phyloP scores from a whole-genome alignment of 1,140 invertebrate species.

The Pseudomyrmex concolor region DNA sequence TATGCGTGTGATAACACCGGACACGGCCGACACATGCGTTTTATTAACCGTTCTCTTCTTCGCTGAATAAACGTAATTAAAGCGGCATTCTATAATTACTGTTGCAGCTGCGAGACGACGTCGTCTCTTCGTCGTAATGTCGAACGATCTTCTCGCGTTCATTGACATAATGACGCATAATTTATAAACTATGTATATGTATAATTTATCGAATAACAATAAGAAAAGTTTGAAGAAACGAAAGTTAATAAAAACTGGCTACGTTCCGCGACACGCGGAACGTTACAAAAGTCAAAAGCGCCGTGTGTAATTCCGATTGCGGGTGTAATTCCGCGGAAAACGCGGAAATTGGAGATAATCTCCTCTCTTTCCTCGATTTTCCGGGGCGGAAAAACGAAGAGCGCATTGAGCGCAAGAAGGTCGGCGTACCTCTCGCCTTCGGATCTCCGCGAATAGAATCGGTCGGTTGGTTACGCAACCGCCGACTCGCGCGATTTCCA shows the following conservation, averaged over 20 bases:
- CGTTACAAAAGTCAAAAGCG: not conserved
- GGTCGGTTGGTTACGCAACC: slow-evolving; percentile 64
- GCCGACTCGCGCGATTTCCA: slow-evolving; percentile 50
- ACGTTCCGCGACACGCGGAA: slow-evolving; percentile 14
- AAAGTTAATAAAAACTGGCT: not conserved
- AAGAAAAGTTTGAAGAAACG: slow-evolving; percentile 9
- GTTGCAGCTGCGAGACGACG: slow-evolving; percentile 7
- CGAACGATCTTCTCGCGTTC: not conserved
- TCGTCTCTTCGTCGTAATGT: not conserved
- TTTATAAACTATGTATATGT: slow-evolving; percentile 1
- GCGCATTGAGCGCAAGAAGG: slow-evolving; percentile 53
- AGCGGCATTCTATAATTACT: slow-evolving; percentile 22
- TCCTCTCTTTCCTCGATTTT: not conserved
- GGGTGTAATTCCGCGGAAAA: slow-evolving; percentile 9
- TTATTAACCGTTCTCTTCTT: slow-evolving; percentile 40
- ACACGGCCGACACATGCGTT: slow-evolving; percentile 7
- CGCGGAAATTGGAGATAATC: slow-evolving; percentile 19
- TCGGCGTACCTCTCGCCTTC: slow-evolving; percentile 71
- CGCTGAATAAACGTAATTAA: slow-evolving; percentile 42
- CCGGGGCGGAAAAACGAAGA: slow-evolving; percentile 12
- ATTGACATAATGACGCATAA: not conserved
- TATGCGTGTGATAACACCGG: slow-evolving; percentile 29
- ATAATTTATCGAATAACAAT: too few species aligned
- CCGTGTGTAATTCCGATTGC: not conserved
- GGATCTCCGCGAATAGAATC: slow-evolving; percentile 57